A percentile compares a stretch with the other conserved stretches of the same genome.
These are phyloP conservation scores for Oncorhynchus tshawytscha DNA, from an alignment of 2,113 vertebrate genomes.

Conservation along the genomic window DNA sequence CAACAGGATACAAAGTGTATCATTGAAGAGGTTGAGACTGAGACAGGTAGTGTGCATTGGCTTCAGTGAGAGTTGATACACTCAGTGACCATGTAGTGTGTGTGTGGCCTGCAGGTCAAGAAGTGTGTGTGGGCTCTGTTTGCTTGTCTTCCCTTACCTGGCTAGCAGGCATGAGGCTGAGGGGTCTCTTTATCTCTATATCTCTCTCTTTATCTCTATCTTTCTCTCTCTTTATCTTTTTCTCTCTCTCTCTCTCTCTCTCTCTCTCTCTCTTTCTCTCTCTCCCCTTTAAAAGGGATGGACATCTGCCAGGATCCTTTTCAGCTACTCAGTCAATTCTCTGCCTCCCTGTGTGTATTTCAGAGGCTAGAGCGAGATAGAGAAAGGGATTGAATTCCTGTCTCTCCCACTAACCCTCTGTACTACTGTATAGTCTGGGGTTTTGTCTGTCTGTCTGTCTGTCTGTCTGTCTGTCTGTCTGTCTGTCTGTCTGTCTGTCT, in stretches of 20 bases:
- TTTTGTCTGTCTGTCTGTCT: neutral
- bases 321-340: constrained; percentile 39
- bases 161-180: neutral
- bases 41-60: no score
- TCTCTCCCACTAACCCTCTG: neutral
- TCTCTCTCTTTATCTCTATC: neutral
- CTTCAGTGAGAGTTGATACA: no score
- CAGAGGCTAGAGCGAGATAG: no score
- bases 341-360: constrained; percentile 12
- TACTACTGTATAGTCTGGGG: neutral
- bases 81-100: neutral
- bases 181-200: neutral
- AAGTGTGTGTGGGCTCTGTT: neutral
- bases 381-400: neutral
- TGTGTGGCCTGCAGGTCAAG: neutral
- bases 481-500: no score
- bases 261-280: neutral
- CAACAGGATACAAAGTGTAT: neutral
- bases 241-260: neutral
- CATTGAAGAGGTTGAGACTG: no score
- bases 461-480: no score
- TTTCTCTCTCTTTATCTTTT: constrained; percentile 2
- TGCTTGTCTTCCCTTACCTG: neutral
- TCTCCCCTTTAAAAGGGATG: constrained; percentile 25
- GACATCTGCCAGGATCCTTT: constrained; percentile 36